Evolutionary conservation across 2,888 invertebrate species (phyloP), one percentile per base, ranked within the genome.

Genomic region (Meiosimyza decipiens): DNA sequence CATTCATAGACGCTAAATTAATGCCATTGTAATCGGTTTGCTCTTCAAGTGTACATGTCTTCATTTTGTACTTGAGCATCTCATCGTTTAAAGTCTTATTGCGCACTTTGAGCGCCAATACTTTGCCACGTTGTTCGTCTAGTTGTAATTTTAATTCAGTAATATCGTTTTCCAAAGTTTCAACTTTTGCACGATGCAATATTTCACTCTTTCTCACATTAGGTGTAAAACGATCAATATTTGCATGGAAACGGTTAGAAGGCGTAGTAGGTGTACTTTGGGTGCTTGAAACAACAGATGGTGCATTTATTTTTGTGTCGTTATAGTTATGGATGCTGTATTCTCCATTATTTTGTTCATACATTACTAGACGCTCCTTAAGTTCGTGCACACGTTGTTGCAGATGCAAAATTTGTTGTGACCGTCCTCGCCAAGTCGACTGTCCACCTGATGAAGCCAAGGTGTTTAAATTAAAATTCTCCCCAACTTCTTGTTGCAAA

Each of bases 401-500:
- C 64, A 95, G 85, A 15, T 91, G 86, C 1, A 91, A 84, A 73
- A 95, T 93, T 81, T 93, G 92, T 80, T 94, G 93, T 1, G 94
- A 92, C 76, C 94, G 89, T 0, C 95, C 94, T 76, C 93, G 91
- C 94, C 94, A 95, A 62, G 71, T 75, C 59, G 89, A 88, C 66
- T 90, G 86, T 77, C 89, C 89, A 64, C 89, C 88, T 16, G 90
- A 89, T 77, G 89, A 89, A 65, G 89, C 89, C 50, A 93, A 82
- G 68, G 89, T 88, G 78, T 90, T 90, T 12, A 93, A 88, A 79
- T 91, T 91, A 55, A 92, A 90, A 78, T 89, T 90, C 72, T 94
- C 93, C 0, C 95, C 95, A 16, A 93, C 88, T 87, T 95, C 95
- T 82, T 92, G 92, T 80, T 92, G 91, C 18, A 95, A 82, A 75